Percentiles rank a stretch among this genome's conserved stretches.
These are phyloP conservation scores for Doryteuthis pealeii DNA, from an alignment of 1,140 invertebrate genomes.

Conservation along the genomic window DNA sequence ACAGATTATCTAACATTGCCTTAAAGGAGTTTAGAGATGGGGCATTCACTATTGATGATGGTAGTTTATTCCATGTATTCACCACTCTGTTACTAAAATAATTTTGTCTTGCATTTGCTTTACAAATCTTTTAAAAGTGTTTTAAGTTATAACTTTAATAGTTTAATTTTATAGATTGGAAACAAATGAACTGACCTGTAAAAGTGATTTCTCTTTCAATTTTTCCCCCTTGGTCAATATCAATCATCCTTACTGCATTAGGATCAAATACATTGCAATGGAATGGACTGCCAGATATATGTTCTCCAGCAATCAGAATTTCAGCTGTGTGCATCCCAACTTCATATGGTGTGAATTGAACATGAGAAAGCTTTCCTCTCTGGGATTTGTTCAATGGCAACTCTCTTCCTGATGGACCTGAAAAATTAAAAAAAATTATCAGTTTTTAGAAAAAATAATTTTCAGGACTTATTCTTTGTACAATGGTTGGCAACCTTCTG, in stretches of 20 bases:
- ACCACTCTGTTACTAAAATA: too few species aligned
- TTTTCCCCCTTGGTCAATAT: conserved; percentile 73
- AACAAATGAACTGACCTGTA: conserved; percentile 69
- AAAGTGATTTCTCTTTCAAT: conserved; percentile 81
- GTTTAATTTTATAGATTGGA: too few species aligned
- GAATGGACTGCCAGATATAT: conserved; percentile 67
- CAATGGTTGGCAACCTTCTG: too few species aligned
- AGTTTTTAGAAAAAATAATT: background rate
- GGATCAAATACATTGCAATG: conserved; percentile 86
- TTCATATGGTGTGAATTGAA: conserved; percentile 87
- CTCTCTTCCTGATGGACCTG: conserved; percentile 67
- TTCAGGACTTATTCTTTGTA: too few species aligned
- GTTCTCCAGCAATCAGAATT: conserved; percentile 53
- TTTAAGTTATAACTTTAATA: too few species aligned
- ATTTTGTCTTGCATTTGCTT: too few species aligned
- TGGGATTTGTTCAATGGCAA: conserved; percentile 59
- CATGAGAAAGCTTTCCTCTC: conserved; percentile 70
- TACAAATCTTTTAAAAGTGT: too few species aligned
- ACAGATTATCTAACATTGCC: too few species aligned
- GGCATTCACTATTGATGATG: too few species aligned
- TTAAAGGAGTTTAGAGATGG: too few species aligned
- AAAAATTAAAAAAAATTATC: conserved; percentile 18
- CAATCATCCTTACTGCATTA: conserved; percentile 74
- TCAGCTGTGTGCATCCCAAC: conserved; percentile 71
- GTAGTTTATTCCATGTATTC: too few species aligned